These are phyloP conservation scores for Labroides dimidiatus DNA, from an alignment of 2,797 vertebrate species.

Conservation along the genomic window DNA sequence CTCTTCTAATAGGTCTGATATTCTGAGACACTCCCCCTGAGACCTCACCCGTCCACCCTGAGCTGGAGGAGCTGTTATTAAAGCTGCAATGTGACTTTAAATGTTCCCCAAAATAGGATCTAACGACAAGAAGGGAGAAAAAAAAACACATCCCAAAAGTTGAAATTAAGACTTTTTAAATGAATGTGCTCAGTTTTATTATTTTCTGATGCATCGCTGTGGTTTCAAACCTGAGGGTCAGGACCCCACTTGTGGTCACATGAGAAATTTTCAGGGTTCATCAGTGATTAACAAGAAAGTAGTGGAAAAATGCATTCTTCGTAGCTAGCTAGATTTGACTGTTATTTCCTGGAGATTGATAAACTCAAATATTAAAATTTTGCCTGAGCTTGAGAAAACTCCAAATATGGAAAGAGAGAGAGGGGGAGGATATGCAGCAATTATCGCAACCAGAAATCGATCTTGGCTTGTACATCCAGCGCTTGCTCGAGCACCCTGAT, in stretches of 20 bases:
- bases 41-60: conserved; percentile 37
- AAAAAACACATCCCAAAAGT: neutral
- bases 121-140: neutral
- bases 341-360: neutral
- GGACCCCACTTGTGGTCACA: neutral
- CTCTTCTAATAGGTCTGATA: conserved; percentile 60
- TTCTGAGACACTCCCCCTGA: conserved; percentile 45
- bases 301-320: neutral
- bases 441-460: too few species aligned
- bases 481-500: too few species aligned
- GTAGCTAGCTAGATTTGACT: neutral
- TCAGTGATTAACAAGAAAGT: neutral
- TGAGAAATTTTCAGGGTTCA: neutral
- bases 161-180: neutral
- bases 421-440: too few species aligned
- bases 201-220: neutral
- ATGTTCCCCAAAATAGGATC: conserved; percentile 1
- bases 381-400: too few species aligned
- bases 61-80: conserved; percentile 17
- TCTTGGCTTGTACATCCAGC: too few species aligned
- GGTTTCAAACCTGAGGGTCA: neutral
- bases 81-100: conserved; percentile 6
- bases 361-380: too few species aligned
- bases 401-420: too few species aligned
- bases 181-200: neutral